These are phyloP conservation scores for Cheilosia vernalis DNA, from an alignment of 2,888 invertebrate species.

Conservation along the genomic window DNA sequence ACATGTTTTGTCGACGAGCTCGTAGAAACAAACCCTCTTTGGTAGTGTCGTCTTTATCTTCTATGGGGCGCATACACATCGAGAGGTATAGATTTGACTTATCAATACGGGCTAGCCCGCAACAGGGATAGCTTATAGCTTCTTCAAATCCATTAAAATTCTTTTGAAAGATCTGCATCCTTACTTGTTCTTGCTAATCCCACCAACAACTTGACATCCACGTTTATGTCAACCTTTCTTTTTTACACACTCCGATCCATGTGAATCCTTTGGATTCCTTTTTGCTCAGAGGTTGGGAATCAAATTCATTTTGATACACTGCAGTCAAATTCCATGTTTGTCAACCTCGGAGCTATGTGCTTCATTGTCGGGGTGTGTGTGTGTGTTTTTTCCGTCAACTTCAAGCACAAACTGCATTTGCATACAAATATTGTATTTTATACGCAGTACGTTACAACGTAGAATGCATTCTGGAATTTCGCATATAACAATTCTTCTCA, in stretches of 20 bases:
- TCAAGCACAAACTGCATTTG: constrained; percentile 62
- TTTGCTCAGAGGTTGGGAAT: constrained; percentile 38
- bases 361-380: not conserved
- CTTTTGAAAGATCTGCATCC: no score
- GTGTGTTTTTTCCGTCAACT: constrained; percentile 8
- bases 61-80: no score
- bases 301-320: constrained; percentile 68
- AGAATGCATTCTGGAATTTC: constrained; percentile 66
- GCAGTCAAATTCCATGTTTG: constrained; percentile 70
- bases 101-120: no score
- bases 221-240: not conserved
- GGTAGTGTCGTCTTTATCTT: no score
- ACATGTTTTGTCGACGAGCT: no score
- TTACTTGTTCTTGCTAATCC: not conserved
- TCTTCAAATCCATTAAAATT: no score
- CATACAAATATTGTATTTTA: constrained; percentile 70
- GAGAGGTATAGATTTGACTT: no score
- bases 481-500: constrained; percentile 46
- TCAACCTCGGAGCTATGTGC: constrained; percentile 58
- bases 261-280: constrained; percentile 20
- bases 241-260: not conserved
- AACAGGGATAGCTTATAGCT: no score
- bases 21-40: no score
- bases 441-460: constrained; percentile 2
- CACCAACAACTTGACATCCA: constrained; percentile 25